Percentiles rank a stretch among this genome's conserved stretches.
phyloP scores from a whole-genome alignment of 2,888 invertebrate species.

The Cynaeus angustus region DNA sequence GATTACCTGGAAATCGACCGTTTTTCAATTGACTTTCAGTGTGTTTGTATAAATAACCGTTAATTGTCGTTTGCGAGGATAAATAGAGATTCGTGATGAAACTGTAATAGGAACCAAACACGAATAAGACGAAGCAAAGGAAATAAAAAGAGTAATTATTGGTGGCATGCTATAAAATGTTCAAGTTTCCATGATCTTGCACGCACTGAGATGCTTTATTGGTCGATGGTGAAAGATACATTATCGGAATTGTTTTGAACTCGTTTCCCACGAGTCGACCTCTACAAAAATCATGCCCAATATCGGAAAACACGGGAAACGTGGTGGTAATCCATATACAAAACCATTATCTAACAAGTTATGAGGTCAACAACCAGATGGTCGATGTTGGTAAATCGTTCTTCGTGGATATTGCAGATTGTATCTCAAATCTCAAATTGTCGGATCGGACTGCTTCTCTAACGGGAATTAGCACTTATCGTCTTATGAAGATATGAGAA shows the following conservation, averaged over 20 bases:
- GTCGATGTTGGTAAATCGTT: conserved; percentile 46
- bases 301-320: conserved; percentile 46
- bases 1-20: too few relatives aligned
- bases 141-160: conserved; percentile 56
- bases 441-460: conserved; percentile 37
- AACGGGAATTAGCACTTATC: conserved; percentile 35
- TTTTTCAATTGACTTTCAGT: too few relatives aligned
- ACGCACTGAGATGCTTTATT: conserved; percentile 56
- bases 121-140: conserved; percentile 50
- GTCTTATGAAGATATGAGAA: conserved; percentile 14
- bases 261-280: conserved; percentile 52
- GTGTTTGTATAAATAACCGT: not conserved
- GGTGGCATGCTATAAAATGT: conserved; percentile 59
- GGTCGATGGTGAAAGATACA: conserved; percentile 49
- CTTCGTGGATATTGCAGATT: conserved; percentile 42
- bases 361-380: conserved; percentile 49
- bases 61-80: conserved; percentile 20
- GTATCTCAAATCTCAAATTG: conserved; percentile 43
- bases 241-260: conserved; percentile 42
- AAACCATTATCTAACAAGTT: conserved; percentile 45
- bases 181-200: conserved; percentile 56
- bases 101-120: conserved; percentile 53
- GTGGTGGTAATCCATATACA: conserved; percentile 45
- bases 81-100: conserved; percentile 41
- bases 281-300: conserved; percentile 48